Conservation (phyloP, 2,113 vertebrate species). For the Columba livia region DNA sequence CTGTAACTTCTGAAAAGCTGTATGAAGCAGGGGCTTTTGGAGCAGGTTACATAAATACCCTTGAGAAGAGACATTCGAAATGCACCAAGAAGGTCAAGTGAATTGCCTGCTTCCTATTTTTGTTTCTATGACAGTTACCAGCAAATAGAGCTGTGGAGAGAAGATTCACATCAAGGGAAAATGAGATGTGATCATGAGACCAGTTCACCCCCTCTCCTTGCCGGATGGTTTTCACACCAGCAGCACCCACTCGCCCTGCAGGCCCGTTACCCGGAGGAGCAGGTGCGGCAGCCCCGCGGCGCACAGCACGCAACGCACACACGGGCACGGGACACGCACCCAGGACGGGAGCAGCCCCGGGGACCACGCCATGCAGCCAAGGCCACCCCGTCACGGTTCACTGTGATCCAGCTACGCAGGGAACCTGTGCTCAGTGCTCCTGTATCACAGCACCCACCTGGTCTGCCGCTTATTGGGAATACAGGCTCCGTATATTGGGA, state of each 20-base stretch:
- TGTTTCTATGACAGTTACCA: background rate
- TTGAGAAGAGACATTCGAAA: slow-evolving; percentile 12
- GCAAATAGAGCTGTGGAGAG: background rate
- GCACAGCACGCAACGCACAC: background rate
- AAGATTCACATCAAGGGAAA: background rate
- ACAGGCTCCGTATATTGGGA: background rate
- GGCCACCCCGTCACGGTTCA: background rate
- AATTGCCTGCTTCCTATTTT: background rate
- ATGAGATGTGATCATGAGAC: background rate
- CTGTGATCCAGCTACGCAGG: background rate
- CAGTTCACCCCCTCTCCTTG: background rate
- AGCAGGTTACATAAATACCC: slow-evolving; percentile 18
- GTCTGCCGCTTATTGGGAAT: background rate
- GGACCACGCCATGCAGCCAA: background rate
- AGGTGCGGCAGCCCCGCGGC: background rate
- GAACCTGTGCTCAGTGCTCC: background rate
- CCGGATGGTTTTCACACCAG: background rate
- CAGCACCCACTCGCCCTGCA: background rate
- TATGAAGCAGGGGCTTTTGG: background rate
- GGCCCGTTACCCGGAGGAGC: background rate
- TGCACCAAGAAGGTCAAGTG: background rate
- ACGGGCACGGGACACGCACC: background rate
- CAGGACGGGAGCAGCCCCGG: background rate
- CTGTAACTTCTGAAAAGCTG: background rate
- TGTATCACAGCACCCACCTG: background rate